Conservation (phyloP, 2,113 vertebrate genomes). For the Chaetodon auriga region DNA sequence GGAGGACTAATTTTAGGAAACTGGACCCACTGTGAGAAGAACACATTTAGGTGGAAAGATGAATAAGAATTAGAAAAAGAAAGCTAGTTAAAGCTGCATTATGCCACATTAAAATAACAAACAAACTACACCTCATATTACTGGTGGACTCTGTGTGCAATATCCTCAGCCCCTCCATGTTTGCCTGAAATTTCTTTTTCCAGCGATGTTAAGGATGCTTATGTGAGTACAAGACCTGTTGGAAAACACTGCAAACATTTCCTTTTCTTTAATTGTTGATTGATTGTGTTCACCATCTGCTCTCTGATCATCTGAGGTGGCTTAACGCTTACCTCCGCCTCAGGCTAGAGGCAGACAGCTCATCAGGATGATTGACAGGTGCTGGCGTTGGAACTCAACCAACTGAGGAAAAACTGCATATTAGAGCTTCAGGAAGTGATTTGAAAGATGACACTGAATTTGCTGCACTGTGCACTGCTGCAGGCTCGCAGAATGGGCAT, state of each 20-base stretch:
- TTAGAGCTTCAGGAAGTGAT: slow-evolving; percentile 54
- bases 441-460: slow-evolving; percentile 50
- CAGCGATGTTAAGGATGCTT: not conserved
- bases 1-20: not conserved
- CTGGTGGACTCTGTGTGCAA: not conserved
- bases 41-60: not conserved
- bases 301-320: slow-evolving; percentile 27
- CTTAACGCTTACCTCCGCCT: slow-evolving; percentile 29
- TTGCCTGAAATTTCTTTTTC: not conserved
- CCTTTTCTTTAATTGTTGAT: slow-evolving; percentile 24
- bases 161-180: not conserved
- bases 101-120: not conserved
- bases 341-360: slow-evolving; percentile 61
- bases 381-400: slow-evolving; percentile 30
- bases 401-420: slow-evolving; percentile 43
- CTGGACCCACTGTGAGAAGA: no score
- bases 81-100: not conserved
- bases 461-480: slow-evolving; percentile 2
- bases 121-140: not conserved
- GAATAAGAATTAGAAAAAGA: not conserved
- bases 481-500: slow-evolving; percentile 20
- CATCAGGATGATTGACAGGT: slow-evolving; percentile 72
- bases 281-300: slow-evolving; percentile 29
- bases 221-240: slow-evolving; percentile 2
- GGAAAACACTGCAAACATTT: slow-evolving; percentile 30